phyloP scores from a whole-genome alignment of 1,140 invertebrate species.

The Mya arenaria region DNA sequence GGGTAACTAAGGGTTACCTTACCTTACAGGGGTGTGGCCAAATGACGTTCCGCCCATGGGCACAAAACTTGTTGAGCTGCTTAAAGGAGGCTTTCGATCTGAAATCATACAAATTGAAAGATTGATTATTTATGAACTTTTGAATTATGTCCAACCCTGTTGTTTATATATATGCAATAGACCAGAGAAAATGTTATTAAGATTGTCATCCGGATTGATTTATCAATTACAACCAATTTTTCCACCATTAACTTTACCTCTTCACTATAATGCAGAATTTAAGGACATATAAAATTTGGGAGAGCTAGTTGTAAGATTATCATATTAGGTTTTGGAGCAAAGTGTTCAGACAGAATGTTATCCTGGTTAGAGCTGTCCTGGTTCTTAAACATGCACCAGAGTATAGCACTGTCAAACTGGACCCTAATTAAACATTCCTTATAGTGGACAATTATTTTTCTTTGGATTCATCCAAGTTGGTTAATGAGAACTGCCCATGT shows the following conservation, averaged over 20 bases:
- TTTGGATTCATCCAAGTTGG: no score
- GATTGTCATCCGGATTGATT: neutral
- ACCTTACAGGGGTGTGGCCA: constrained; percentile 62
- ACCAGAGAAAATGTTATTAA: neutral
- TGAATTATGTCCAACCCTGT: neutral
- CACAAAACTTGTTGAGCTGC: constrained; percentile 58
- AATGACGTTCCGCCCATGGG: constrained; percentile 41
- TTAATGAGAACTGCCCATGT: no score
- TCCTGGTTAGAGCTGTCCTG: no score
- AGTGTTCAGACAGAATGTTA: no score
- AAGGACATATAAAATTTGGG: no score
- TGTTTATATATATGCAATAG: neutral
- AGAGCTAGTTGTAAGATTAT: no score
- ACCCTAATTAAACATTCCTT: neutral
- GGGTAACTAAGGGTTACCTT: no score
- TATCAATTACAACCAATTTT: neutral
- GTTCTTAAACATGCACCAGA: neutral
- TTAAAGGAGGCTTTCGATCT: constrained; percentile 72
- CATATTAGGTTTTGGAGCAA: no score
- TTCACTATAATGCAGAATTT: no score
- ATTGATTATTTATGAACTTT: neutral
- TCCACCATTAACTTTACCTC: no score
- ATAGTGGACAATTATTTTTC: no score
- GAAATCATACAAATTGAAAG: constrained; percentile 6
- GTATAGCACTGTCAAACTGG: neutral